Evolutionary conservation across 2,888 invertebrate species (phyloP), one percentile per base, ranked within the genome.

Genomic region (Drosophila mayaguana): DNA sequence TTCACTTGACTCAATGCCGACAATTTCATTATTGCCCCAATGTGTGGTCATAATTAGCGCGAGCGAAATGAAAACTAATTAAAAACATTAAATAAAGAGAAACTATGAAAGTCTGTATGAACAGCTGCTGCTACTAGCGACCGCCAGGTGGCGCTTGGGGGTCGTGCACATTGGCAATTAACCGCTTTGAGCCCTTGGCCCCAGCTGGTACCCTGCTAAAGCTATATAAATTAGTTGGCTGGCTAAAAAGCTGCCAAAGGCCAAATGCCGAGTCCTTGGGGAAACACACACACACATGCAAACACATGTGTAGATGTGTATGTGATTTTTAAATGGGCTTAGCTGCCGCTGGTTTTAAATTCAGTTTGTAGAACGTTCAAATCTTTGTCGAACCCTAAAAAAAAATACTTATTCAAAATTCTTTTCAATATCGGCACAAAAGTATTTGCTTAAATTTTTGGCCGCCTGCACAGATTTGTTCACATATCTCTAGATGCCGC

Each of bases 121-220:
- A 43, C 50, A 55, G 63, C 56, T 25, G 46, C 25, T 57, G 59
- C 18, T 55, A 38, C 28, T 43, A n/a, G 63, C 16, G 18, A 20
- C 43, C 62, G 59, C 55, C 70, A 83, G 80, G 76, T 81, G 72
- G 57, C 70, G 53, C 63, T 34, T 40, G 11, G 50, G 63, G 60
- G 62, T 69, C 83, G 65, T 83, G 78, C 72, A 72, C 64, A 66
- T 40, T 72, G 71, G 73, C 73, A 87, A 79, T 83, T 89, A 87
- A 63, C 72, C 54, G 54, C 43, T 62, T 50, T 74, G 57, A 61
- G 75, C 53, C 53, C 73, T 50, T 48, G 42, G 48, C 55, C 61
- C 61, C 59, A 22, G 51, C 66, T 54, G 54, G 22, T 75, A 40
- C 66, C 61, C 63, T 68, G 70, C 57, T 68, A 80, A 78, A 83